Conservation (phyloP, 2,113 vertebrate species). For the Anoura caudifer region DNA sequence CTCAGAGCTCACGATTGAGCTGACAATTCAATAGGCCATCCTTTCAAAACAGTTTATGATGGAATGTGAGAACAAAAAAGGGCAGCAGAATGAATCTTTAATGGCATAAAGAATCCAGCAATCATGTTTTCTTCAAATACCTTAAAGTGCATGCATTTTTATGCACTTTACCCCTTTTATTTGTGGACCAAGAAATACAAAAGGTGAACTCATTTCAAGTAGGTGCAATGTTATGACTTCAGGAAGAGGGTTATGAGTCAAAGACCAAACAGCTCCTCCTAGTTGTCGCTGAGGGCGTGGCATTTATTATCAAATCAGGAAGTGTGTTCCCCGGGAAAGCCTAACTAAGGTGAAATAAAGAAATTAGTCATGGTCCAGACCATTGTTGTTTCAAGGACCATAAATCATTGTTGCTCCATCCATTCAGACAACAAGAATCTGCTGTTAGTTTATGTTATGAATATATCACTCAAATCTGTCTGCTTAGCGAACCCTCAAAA, state of each 20-base stretch:
- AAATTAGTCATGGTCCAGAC: not conserved
- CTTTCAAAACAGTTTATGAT: not conserved
- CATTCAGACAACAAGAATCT: not conserved
- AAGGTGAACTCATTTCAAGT: not conserved
- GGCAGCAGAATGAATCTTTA: not conserved
- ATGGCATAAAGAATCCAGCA: not conserved
- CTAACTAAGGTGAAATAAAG: not conserved
- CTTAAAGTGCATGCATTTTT: not conserved
- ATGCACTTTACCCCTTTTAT: not conserved
- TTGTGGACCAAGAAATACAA: not conserved
- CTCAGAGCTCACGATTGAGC: not conserved
- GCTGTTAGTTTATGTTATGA: not conserved
- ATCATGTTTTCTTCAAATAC: not conserved
- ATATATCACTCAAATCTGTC: not conserved
- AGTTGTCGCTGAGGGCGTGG: not conserved
- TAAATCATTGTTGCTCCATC: not conserved
- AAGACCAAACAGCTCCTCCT: slow-evolving; percentile 59
- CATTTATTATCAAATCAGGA: not conserved
- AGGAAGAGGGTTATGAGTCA: not conserved
- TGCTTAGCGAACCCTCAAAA: not conserved
- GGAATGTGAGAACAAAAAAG: not conserved
- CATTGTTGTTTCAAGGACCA: not conserved
- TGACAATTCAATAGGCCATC: not conserved
- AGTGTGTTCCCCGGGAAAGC: not conserved
- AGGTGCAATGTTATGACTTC: not conserved